Evolutionary conservation across 1,140 invertebrate species (phyloP), one percentile per base, ranked within the genome.

Genomic region (Adelges cooleyi): DNA sequence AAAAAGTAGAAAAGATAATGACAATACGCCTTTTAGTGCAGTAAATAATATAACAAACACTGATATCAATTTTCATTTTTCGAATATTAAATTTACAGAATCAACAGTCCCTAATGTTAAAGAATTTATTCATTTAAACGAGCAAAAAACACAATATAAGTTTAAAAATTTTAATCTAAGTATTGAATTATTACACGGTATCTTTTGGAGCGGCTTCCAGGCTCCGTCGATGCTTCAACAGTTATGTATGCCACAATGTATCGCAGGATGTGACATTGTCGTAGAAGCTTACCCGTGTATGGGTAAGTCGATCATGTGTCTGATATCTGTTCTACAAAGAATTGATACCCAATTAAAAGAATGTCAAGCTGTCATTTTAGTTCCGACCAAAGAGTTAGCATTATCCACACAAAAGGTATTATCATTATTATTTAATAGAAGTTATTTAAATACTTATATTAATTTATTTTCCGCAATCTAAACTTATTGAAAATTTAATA

Each of bases 321-420:
- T 66, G 23, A 66, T 66, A 36, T 53, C 52, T 42, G 23, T 66
- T 10, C 54, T 54, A 18, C 65, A 54, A 76, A 77, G 49, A 17
- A 66, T 54, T 56, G 17, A 86, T 70, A 77, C 80, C 9, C 73
- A 72, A 13, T 68, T 76, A 15, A 74, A 75, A 51, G 77, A 82
- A 67, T 81, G 80, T 71, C 85, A 87, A 72, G 85, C 85, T 36
- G 76, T 86, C 3, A 81, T 86, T 40, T 74, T 86, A 68, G 84
- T 84, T 20, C 85, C 85, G 17, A 86, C 85, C 40, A 74, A 84
- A 70, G 84, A 87, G 73, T 77, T 86, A 73, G 84, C 84, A 49
- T 80, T 84, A 71, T 84, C 86, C 76, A 80, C 82, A 72, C 50
- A 40, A 36, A 65, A 46, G 27, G 27, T 52, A 29, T 18, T 25